Conservation (phyloP, 2,113 vertebrate genomes). For the Macrotis lagotis region DNA sequence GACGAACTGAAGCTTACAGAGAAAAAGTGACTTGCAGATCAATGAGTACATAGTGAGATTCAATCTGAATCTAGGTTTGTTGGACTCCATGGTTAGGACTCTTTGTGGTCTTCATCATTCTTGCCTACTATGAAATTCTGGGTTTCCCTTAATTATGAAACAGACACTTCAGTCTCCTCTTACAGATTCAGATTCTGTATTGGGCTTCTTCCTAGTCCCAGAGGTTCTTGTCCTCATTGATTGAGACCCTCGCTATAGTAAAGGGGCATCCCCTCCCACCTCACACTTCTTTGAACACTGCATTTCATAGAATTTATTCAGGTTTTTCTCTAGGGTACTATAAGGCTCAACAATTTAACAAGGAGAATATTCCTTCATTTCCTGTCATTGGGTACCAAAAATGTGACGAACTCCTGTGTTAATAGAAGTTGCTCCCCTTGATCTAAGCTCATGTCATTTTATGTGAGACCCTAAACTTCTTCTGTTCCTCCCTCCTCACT, state of each 20-base stretch:
- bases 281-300: not conserved
- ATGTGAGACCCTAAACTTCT: not conserved
- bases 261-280: not conserved
- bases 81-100: not conserved
- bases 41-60: not conserved
- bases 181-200: not conserved
- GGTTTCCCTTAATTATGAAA: not conserved
- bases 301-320: not conserved
- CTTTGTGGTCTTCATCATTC: not conserved
- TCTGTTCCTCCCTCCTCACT: conserved; percentile 53
- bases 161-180: not conserved
- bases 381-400: not conserved
- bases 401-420: not conserved
- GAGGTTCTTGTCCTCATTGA: not conserved
- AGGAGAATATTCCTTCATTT: not conserved
- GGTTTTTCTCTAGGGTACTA: not conserved
- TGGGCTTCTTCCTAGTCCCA: not conserved
- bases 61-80: not conserved
- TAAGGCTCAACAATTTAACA: no score
- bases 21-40: not conserved
- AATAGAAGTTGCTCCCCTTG: not conserved
- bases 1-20: not conserved
- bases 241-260: not conserved
- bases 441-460: not conserved
- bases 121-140: not conserved